These are phyloP conservation scores for Parazoanthus swiftii DNA, from an alignment of 92 coral and sea anemone species.

Conservation along the genomic window DNA sequence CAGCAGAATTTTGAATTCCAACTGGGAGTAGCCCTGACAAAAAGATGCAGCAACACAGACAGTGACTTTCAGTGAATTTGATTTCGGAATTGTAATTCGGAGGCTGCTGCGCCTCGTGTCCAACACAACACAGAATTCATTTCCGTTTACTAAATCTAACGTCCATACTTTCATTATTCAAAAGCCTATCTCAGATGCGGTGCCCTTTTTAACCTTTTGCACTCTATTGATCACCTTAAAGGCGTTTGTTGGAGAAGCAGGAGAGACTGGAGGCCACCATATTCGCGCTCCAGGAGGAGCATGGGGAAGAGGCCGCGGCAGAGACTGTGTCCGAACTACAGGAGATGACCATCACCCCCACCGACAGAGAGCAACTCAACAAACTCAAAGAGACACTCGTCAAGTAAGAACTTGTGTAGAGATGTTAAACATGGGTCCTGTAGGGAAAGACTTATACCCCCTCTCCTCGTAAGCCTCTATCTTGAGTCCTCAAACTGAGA, in stretches of 20 bases:
- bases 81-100: too few species aligned
- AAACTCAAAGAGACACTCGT: slow-evolving; percentile 41
- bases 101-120: too few species aligned
- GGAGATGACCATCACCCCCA: slow-evolving; percentile 67
- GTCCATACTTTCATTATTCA: too few species aligned
- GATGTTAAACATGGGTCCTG: neutral
- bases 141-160: too few species aligned
- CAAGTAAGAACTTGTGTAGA: slow-evolving; percentile 27
- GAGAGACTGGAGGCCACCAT: slow-evolving; percentile 79
- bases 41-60: too few species aligned
- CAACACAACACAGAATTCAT: too few species aligned
- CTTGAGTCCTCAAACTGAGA: neutral
- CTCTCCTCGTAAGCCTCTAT: neutral
- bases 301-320: slow-evolving; percentile 81
- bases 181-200: too few species aligned
- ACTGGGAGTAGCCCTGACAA: too few species aligned
- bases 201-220: too few species aligned
- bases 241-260: slow-evolving; percentile 84
- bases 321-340: slow-evolving; percentile 74
- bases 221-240: slow-evolving; percentile 12
- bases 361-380: slow-evolving; percentile 36
- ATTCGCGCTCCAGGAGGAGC: slow-evolving; percentile 67
- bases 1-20: too few species aligned
- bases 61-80: too few species aligned
- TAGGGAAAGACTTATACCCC: neutral